A percentile compares a stretch with the other conserved stretches of the same genome.
phyloP scores from a whole-genome alignment of 2,113 vertebrate genomes.

The Syrrhaptes paradoxus region DNA sequence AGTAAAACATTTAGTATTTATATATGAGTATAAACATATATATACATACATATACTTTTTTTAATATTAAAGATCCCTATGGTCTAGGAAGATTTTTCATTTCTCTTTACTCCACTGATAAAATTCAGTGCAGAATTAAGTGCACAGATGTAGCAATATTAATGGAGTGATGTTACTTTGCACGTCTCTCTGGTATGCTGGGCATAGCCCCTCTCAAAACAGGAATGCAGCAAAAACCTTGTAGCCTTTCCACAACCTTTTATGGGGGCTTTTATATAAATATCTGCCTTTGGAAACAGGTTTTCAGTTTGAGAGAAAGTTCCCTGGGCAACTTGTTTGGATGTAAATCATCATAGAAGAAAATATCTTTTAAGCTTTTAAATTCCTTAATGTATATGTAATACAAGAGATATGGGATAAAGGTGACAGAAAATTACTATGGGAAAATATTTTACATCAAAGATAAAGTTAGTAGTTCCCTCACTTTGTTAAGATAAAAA shows the following conservation, averaged over 20 bases:
- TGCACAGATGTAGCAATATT: neutral
- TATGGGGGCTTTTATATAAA: conserved; percentile 43
- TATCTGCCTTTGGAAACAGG: conserved; percentile 30
- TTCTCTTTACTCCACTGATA: neutral
- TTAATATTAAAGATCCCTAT: neutral
- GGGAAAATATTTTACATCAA: conserved; percentile 60
- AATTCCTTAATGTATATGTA: conserved; percentile 35
- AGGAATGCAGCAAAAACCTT: conserved; percentile 23
- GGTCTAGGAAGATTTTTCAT: neutral
- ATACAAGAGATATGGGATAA: neutral
- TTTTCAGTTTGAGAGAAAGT: neutral
- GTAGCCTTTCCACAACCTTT: conserved; percentile 32
- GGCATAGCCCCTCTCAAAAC: neutral
- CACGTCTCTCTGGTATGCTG: neutral
- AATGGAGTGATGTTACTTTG: neutral
- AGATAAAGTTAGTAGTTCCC: conserved; percentile 27
- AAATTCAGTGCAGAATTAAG: neutral
- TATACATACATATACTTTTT: neutral
- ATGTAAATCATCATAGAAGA: conserved; percentile 7
- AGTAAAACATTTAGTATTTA: neutral
- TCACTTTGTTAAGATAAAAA: conserved; percentile 44
- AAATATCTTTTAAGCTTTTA: conserved; percentile 33
- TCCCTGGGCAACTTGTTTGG: conserved; percentile 12
- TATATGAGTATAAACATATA: neutral
- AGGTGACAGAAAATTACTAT: conserved; percentile 51